phyloP scores from a whole-genome alignment of 2,888 invertebrate species.

The Phengaris alcon region DNA sequence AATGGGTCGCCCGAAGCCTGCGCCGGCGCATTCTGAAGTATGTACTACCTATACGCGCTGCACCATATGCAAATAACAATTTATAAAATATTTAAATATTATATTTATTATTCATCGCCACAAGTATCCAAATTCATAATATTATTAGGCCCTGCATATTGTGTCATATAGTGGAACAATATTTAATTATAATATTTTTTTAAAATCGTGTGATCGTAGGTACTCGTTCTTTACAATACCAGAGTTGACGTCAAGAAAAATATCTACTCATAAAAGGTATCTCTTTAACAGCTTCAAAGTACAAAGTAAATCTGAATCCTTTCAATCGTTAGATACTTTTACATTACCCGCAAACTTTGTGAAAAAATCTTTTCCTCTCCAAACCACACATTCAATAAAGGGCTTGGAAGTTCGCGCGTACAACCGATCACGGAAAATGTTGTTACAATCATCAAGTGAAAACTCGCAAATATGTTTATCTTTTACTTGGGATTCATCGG shows the following conservation, averaged over 20 bases:
- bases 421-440: slow-evolving; percentile 29
- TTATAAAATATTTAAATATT: too few species aligned
- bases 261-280: background rate
- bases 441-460: slow-evolving; percentile 30
- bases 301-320: slow-evolving; percentile 21
- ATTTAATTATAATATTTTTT: too few species aligned
- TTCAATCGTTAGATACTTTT: slow-evolving; percentile 27
- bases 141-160: too few species aligned
- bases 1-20: too few species aligned
- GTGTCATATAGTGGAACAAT: too few species aligned
- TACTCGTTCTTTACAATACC: background rate
- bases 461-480: slow-evolving; percentile 30
- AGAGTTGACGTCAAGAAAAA: background rate
- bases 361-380: slow-evolving; percentile 27
- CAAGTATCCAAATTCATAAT: too few species aligned
- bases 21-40: too few species aligned
- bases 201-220: too few species aligned
- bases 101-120: too few species aligned
- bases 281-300: background rate
- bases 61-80: too few species aligned
- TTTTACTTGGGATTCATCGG: slow-evolving; percentile 34
- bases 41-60: too few species aligned
- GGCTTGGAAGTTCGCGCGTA: slow-evolving; percentile 28
- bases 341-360: slow-evolving; percentile 26
- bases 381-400: slow-evolving; percentile 29